phyloP scores from a whole-genome alignment of 2,113 vertebrate genomes.

The Pedionomus torquatus region DNA sequence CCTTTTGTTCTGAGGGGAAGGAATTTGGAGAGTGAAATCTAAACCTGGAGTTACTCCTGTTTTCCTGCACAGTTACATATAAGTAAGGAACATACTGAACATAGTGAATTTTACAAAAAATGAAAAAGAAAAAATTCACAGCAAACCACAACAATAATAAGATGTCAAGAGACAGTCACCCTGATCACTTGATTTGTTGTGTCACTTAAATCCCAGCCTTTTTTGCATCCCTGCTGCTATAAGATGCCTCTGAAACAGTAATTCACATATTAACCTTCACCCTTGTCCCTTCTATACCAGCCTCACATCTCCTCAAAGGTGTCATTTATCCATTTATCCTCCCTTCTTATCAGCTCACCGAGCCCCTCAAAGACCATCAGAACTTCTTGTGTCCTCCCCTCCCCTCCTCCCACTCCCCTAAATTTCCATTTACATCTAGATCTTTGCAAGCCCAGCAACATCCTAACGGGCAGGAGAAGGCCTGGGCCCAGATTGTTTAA shows the following conservation, averaged over 20 bases:
- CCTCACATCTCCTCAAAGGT: background rate
- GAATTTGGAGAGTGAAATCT: background rate
- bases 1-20: background rate
- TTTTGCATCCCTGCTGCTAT: accelerated
- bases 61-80: background rate
- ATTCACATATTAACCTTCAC: background rate
- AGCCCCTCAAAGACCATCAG: background rate
- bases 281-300: background rate
- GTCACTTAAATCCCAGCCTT: background rate
- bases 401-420: too few species aligned
- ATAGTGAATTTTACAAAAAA: background rate
- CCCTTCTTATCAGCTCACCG: background rate
- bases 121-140: background rate
- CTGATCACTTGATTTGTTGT: background rate
- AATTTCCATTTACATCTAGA: background rate
- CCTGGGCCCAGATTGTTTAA: constrained; percentile 45
- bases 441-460: constrained; percentile 33
- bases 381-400: background rate
- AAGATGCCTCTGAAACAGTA: background rate
- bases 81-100: background rate
- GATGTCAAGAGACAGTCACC: accelerated
- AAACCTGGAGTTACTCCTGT: background rate
- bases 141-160: background rate
- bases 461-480: constrained; percentile 27
- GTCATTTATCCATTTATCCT: background rate